phyloP scores from a whole-genome alignment of 1,140 invertebrate genomes.

The Nephotettix cincticeps region DNA sequence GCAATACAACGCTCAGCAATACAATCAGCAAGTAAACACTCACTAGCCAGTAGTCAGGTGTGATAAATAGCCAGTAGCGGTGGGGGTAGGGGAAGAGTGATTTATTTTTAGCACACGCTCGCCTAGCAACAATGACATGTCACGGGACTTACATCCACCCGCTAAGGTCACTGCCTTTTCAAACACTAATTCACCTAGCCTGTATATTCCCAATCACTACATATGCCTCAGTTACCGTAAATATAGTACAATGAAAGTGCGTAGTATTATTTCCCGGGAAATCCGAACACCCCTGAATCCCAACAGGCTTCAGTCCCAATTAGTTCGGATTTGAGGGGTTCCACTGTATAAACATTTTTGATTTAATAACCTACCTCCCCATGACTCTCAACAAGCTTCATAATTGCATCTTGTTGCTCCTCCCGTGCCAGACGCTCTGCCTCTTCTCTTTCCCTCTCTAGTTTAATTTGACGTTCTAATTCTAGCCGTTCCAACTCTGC shows the following conservation, averaged over 20 bases:
- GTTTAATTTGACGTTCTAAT: slow-evolving; percentile 8
- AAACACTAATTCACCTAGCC: no score
- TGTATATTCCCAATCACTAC: neutral
- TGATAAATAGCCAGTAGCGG: neutral
- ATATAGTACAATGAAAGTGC: neutral
- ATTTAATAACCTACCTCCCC: slow-evolving; percentile 50
- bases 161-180: no score
- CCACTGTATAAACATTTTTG: neutral
- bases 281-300: no score
- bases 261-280: neutral
- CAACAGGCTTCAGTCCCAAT: no score
- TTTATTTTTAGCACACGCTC: no score
- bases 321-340: no score
- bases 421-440: slow-evolving; percentile 34
- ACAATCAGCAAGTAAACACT: neutral
- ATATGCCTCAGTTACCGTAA: neutral
- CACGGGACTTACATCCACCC: no score
- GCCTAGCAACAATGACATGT: no score
- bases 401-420: slow-evolving; percentile 37
- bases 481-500: slow-evolving; percentile 53
- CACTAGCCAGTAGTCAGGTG: neutral
- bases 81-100: no score
- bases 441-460: slow-evolving; percentile 34
- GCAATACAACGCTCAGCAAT: neutral
- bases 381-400: slow-evolving; percentile 40